Conservation (phyloP, 2,888 invertebrate species). For the Nomada ferruginata region DNA sequence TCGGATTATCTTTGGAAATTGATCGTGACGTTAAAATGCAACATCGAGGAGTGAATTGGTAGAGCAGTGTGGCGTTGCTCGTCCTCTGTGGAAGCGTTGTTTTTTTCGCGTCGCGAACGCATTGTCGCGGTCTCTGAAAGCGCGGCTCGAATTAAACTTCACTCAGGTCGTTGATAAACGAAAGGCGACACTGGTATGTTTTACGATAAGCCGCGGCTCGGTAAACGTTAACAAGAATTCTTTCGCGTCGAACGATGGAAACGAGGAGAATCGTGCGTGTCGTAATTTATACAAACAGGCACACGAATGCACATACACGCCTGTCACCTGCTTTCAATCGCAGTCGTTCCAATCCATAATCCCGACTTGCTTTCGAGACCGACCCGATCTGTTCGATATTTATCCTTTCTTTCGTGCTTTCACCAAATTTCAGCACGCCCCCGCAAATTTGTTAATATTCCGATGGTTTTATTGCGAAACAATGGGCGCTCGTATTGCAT, state of each 20-base stretch:
- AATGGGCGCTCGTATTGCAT: no score
- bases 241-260: conserved; percentile 18
- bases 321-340: no score
- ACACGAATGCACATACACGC: no score
- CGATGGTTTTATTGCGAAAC: no score
- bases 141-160: conserved; percentile 76
- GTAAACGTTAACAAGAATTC: conserved; percentile 34
- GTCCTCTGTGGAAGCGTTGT: conserved; percentile 1
- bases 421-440: no score
- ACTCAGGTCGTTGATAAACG: conserved; percentile 79
- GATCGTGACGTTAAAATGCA: neutral
- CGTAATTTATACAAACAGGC: no score
- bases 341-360: no score
- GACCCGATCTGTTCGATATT: no score
- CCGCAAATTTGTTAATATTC: no score
- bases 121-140: conserved; percentile 51
- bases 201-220: conserved; percentile 69
- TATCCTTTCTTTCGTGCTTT: no score
- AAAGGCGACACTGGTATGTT: conserved; percentile 80
- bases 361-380: no score
- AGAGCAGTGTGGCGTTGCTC: conserved; percentile 16
- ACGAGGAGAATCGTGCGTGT: neutral
- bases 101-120: conserved; percentile 23
- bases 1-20: neutral
- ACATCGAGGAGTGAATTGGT: neutral